Percentiles rank a stretch among this genome's conserved stretches.
These are phyloP conservation scores for Pempheris klunzingeri DNA, from an alignment of 2,797 vertebrate species.

Conservation along the genomic window DNA sequence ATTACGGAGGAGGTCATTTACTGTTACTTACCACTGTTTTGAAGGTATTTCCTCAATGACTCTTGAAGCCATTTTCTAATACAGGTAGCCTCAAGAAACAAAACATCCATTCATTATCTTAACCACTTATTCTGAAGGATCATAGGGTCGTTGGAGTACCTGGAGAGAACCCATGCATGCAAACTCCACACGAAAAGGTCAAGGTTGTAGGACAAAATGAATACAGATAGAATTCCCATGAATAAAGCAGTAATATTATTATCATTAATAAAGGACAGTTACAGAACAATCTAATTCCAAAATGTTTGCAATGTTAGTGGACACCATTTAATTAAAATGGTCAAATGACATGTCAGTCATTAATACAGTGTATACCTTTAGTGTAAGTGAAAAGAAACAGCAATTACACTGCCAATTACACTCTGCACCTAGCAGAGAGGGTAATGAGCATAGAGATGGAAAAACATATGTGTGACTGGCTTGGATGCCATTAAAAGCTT, in stretches of 20 bases:
- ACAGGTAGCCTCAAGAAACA: not conserved
- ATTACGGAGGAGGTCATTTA: no score
- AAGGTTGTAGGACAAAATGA: not conserved
- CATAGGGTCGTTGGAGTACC: no score
- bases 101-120: no score
- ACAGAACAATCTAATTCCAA: not conserved
- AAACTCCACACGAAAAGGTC: no score
- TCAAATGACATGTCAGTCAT: no score
- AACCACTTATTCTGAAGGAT: no score
- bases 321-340: constrained; percentile 27
- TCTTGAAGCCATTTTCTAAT: not conserved
- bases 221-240: not conserved
- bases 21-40: no score
- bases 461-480: constrained; percentile 54
- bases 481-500: no score
- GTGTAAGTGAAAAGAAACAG: constrained; percentile 61
- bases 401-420: constrained; percentile 54
- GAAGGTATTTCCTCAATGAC: no score
- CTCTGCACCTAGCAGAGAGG: constrained; percentile 69
- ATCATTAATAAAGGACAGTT: not conserved
- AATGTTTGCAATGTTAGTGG: constrained; percentile 10
- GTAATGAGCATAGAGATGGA: constrained; percentile 57
- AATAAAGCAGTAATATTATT: not conserved
- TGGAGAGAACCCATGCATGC: no score
- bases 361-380: constrained; percentile 72